phyloP scores from a whole-genome alignment of 1,140 invertebrate species.

The Bombus terrestris region DNA sequence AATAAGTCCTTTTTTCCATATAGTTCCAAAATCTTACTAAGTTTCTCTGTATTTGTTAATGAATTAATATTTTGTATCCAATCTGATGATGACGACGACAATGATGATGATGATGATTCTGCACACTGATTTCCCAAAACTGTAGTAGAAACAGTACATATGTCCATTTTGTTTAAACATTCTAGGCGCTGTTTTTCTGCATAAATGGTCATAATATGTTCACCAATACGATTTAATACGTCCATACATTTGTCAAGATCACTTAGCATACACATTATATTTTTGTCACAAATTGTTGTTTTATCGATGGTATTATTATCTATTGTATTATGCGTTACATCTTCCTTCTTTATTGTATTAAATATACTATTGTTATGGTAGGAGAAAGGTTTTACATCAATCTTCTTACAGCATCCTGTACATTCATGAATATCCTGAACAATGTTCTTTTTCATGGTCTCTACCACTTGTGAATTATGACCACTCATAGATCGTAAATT shows the following conservation, averaged over 20 bases:
- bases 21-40: conserved; percentile 22
- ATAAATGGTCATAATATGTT: conserved; percentile 52
- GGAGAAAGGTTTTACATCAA: conserved; percentile 40
- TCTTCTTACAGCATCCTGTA: conserved; percentile 20
- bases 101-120: conserved; percentile 24
- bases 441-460: conserved; percentile 37
- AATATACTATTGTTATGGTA: conserved; percentile 30
- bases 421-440: conserved; percentile 27
- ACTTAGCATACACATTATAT: conserved; percentile 39
- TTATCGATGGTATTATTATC: conserved; percentile 17
- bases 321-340: conserved; percentile 22
- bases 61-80: conserved; percentile 42
- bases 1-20: conserved; percentile 30
- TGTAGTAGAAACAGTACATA: conserved; percentile 60
- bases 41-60: conserved; percentile 30
- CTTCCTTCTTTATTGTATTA: conserved; percentile 30
- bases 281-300: conserved; percentile 32
- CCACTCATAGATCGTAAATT: conserved; percentile 33
- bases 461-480: conserved; percentile 27
- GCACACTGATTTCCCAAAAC: conserved; percentile 51
- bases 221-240: conserved; percentile 61
- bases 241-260: conserved; percentile 55
- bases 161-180: conserved; percentile 42
- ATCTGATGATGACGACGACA: conserved; percentile 25
- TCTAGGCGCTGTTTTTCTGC: conserved; percentile 41